phyloP scores from a whole-genome alignment of 2,888 invertebrate species.

The Lasioglossum morio region DNA sequence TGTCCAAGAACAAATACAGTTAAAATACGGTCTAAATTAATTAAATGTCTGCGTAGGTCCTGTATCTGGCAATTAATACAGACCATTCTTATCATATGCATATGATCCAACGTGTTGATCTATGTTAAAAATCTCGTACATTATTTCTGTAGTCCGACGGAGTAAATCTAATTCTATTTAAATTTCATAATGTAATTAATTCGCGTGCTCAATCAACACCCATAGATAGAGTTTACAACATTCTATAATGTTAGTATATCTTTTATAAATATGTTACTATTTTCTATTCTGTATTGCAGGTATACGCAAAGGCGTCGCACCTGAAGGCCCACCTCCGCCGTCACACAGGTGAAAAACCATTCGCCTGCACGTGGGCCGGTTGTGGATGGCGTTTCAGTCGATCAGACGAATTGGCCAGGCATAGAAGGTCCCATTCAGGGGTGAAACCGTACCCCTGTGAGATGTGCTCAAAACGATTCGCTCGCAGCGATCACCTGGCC shows the following conservation, averaged over 20 bases:
- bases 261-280: neutral
- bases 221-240: too few relatives aligned
- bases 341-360: constrained; percentile 93
- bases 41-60: too few relatives aligned
- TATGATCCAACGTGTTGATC: neutral
- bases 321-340: constrained; percentile 94
- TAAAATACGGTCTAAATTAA: neutral
- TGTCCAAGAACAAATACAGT: neutral
- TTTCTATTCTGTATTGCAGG: constrained; percentile 85
- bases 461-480: constrained; percentile 95
- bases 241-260: neutral
- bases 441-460: constrained; percentile 96
- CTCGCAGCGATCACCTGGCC: constrained; percentile 96
- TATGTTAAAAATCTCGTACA: too few relatives aligned
- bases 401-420: constrained; percentile 96
- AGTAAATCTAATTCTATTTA: too few relatives aligned
- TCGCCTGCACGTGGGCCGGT: constrained; percentile 90
- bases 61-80: neutral
- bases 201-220: too few relatives aligned
- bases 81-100: neutral
- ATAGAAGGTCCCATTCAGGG: constrained; percentile 97
- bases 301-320: constrained; percentile 96
- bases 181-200: too few relatives aligned
- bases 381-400: constrained; percentile 97
- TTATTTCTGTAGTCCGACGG: too few relatives aligned